These are phyloP conservation scores for Drosophila tsacasi DNA, from an alignment of 1,140 invertebrate species.

Conservation along the genomic window DNA sequence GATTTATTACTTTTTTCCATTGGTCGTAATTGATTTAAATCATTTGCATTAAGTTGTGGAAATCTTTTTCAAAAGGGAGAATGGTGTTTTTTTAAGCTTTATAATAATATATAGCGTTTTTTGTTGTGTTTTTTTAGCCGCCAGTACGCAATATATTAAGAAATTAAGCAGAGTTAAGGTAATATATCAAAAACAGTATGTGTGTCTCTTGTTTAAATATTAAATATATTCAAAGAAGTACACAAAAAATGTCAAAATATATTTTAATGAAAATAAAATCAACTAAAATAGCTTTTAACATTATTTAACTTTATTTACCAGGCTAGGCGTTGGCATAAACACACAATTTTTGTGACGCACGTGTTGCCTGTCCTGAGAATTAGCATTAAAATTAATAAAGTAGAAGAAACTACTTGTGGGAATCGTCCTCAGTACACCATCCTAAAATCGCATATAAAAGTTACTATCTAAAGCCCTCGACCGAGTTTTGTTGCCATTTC, in stretches of 20 bases:
- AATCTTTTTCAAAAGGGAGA: too few species aligned
- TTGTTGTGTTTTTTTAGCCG: too few species aligned
- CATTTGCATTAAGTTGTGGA: not conserved
- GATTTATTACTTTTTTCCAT: not conserved
- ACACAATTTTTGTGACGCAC: constrained; percentile 1
- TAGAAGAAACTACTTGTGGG: constrained; percentile 41
- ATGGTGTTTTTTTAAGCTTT: not conserved
- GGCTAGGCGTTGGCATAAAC: not conserved
- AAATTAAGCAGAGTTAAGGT: too few species aligned
- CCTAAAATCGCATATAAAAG: constrained; percentile 26
- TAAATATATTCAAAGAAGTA: not conserved
- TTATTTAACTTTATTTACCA: not conserved
- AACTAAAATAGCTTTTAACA: not conserved
- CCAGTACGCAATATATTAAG: not conserved
- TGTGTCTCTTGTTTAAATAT: not conserved
- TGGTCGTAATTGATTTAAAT: constrained; percentile 20
- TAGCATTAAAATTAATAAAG: constrained; percentile 74
- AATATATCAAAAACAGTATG: too few species aligned
- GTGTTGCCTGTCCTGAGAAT: constrained; percentile 22
- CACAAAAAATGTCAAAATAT: too few species aligned
- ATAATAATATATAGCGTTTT: not conserved
- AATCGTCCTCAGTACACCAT: not conserved
- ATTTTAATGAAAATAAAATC: not conserved
- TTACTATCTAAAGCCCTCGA: constrained; percentile 57
- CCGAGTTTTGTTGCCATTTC: constrained; percentile 60